Evolutionary conservation across 2,113 vertebrate genomes (phyloP), one percentile per base, ranked within the genome.

Genomic region (Rhagologus leucostigma): DNA sequence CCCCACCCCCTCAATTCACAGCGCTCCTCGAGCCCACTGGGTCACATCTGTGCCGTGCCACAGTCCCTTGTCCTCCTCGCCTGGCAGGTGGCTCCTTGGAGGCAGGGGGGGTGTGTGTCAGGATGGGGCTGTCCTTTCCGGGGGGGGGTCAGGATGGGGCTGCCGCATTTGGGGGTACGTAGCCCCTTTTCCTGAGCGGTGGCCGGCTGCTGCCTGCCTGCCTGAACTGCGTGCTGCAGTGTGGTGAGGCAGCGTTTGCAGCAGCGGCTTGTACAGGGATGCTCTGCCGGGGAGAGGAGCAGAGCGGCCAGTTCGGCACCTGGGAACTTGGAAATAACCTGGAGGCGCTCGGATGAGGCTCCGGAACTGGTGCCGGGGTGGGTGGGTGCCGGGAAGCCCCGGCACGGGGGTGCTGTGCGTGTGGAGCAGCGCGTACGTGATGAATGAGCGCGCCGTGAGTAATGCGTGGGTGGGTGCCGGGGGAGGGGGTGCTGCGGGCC

Each of bases 361-460:
- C n/a, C 16, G 7, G 37, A 68, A 4, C 41, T 13, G 64, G 59
- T 82, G 76, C 41, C 3, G 11, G 85, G 71, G 75, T 24, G 85
- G 44, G 74, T 46, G 73, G 73, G 59, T 39, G 65, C 20, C 0
- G 44, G 84, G 95, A 69, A 89, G 52, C 79, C 71, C 60, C 5
- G 27, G 57, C 20, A 70, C 16, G 64, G 75, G 79, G 92, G 88
- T 68, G 87, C 52, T 9, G 55, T 2, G 86, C 4, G 47, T 75
- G 74, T 29, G 60, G 57, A 88, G n/a, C 69, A 3, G 82, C 11
- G 59, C 4, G 65, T 88, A 84, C 23, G 60, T 87, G 94, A 59
- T 91, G 96, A 96, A 95, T 93, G 95, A 91, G 86, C 5, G 21
- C 4, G 56, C 94, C 5, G 74, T 88, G 96, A 94, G 95, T 92